Base-by-base conservation (phyloP, 2,797 vertebrate genomes). In the Gadopsis marmoratus region DNA sequence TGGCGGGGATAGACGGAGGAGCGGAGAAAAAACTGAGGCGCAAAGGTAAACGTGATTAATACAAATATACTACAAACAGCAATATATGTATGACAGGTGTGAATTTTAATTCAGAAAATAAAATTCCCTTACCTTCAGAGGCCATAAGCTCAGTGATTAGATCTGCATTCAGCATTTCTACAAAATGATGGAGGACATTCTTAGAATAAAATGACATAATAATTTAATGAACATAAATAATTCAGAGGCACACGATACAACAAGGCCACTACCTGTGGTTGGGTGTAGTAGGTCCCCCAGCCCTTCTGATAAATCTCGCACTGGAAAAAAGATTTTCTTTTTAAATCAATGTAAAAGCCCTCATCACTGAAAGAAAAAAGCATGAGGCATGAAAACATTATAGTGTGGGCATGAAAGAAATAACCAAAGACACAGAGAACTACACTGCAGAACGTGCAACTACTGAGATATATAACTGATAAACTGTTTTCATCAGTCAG, bases 61-160 rank as follows among this genome's bases (percentile, higher is more conserved):
- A 51, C 21, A 71, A 63, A 50, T 23, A 26, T 2, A 31, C 13
- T 10, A 2, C 3, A 58, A 59, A 62, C 10, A 62, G 7, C 13
- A 53, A 41, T 41, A 41, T 41, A 41, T 41, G 12, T 39, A 39
- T 11, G 12, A n/a, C 19, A 7, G 7, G 43, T n/a, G 10, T 41
- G 37, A 39, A 48, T 21, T 62, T 21, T 5, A 55, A 45, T 10
- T 41, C 37, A 53, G 21, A 58, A 54, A 63, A 71, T 3, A 21
- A 50, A 14, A 2, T 16, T 1, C 8, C 45, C 95, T 93, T 91
- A 98, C 98, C 96, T 96, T 98, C 96, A 82, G 97, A 97, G 19
- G 96, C 93, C 94, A 98, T 96, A 65, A 99, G 90, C 76, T 97
- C 95, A 83, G 96, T 96, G 76, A 98, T 92, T 64, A 97, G 89